Conservation (phyloP, 1,140 invertebrate genomes). For the Subanguina moxae region DNA sequence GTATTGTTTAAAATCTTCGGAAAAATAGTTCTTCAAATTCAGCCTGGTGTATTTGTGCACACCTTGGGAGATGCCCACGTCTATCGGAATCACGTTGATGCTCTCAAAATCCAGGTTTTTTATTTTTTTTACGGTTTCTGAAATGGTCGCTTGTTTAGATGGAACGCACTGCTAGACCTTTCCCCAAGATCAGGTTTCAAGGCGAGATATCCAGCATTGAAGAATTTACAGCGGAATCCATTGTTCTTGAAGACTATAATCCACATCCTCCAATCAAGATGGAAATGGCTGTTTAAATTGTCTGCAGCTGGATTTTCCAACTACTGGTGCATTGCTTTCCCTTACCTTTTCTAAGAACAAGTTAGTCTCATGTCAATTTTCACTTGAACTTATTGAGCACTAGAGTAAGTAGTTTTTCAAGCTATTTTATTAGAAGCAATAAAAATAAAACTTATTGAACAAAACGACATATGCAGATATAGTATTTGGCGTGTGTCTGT, state of each 20-base stretch:
- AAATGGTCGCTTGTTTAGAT: conserved; percentile 13
- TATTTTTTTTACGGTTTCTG: not conserved
- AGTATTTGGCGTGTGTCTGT: too few species aligned
- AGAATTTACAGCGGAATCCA: conserved; percentile 83
- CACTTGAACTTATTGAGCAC: too few species aligned
- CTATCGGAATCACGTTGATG: conserved; percentile 84
- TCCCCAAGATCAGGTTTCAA: conserved; percentile 53
- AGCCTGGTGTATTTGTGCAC: conserved; percentile 89
- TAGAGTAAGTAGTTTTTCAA: too few species aligned
- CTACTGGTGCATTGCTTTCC: too few species aligned
- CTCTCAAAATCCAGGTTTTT: conserved; percentile 73
- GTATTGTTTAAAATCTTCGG: too few species aligned
- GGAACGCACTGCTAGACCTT: not conserved
- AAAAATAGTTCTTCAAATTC: conserved; percentile 59
- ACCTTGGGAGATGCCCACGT: conserved; percentile 93
- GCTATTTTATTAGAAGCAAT: too few species aligned
- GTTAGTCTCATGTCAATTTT: too few species aligned
- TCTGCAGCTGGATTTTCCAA: too few species aligned
- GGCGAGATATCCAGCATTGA: conserved; percentile 64
- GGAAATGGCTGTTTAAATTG: conserved; percentile 85
- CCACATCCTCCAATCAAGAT: conserved; percentile 85
- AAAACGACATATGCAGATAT: too few species aligned
- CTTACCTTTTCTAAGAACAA: too few species aligned
- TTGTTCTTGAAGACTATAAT: conserved; percentile 80
- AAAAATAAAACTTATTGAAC: too few species aligned